Evolutionary conservation across 2,113 vertebrate genomes (phyloP).

Genomic region (Formicarius rufipectus): DNA sequence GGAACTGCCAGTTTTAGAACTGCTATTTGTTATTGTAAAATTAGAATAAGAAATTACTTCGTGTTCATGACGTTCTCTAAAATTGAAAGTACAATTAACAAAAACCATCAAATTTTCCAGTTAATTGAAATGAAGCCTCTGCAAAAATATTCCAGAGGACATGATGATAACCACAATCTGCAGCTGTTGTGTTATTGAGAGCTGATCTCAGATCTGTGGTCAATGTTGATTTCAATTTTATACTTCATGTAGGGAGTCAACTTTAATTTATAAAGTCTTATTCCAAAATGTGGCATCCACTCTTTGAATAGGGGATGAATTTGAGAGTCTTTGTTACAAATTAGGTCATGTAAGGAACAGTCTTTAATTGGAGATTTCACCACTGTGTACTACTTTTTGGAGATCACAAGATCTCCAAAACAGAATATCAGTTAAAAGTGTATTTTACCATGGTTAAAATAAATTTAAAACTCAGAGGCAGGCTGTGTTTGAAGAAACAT

Average conservation of each 20-base stretch:
- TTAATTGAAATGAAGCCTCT: conserved; percentile 34
- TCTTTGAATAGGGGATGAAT: not conserved
- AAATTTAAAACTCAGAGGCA: not conserved
- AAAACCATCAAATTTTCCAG: conserved; percentile 42
- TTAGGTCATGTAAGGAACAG: not conserved
- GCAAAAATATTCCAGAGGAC: conserved; percentile 18
- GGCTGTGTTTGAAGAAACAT: not conserved
- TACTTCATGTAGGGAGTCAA: not conserved
- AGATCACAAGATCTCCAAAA: not conserved
- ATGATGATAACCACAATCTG: not conserved
- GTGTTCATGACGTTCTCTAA: not conserved
- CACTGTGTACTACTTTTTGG: not conserved
- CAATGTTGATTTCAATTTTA: not conserved
- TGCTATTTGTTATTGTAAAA: conserved; percentile 10
- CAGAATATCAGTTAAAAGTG: not conserved
- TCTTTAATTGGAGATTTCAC: not conserved
- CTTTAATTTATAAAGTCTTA: not conserved
- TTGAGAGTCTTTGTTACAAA: not conserved
- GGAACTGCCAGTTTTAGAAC: not conserved
- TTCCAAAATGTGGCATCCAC: not conserved
- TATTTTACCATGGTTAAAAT: not conserved
- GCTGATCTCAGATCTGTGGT: conserved; percentile 7
- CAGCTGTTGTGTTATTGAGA: conserved; percentile 9
- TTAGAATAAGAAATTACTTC: conserved; percentile 13
- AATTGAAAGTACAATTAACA: conserved; percentile 30